These are phyloP conservation scores for Odontocolon sp. DNA, from an alignment of 2,888 invertebrate species.

Conservation along the genomic window DNA sequence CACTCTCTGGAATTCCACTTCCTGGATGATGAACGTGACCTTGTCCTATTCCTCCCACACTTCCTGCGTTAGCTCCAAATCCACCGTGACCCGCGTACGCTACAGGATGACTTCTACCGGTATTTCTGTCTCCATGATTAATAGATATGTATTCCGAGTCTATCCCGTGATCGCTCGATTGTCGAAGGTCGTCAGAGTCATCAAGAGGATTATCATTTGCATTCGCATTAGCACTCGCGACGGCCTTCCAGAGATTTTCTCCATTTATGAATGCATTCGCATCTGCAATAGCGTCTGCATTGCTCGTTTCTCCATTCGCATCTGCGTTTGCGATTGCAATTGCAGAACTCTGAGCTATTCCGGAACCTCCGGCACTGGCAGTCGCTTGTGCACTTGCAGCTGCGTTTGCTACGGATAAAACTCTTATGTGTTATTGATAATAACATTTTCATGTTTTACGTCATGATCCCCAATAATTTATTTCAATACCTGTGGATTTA, in stretches of 20 bases:
- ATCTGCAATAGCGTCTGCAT: slow-evolving; percentile 34
- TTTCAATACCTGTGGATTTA: slow-evolving; percentile 29
- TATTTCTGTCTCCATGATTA: slow-evolving; percentile 36
- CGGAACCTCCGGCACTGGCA: slow-evolving; percentile 14
- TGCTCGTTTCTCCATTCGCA: not conserved
- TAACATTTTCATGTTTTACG: no score
- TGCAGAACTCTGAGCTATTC: slow-evolving; percentile 39
- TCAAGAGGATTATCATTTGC: slow-evolving; percentile 44
- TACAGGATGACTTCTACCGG: slow-evolving; percentile 1
- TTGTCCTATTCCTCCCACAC: not conserved
- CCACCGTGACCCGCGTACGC: slow-evolving; percentile 21
- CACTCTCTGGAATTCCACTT: not conserved
- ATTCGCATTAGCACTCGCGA: slow-evolving; percentile 21
- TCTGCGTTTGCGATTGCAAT: slow-evolving; percentile 37
- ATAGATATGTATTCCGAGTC: slow-evolving; percentile 33
- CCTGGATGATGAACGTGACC: not conserved
- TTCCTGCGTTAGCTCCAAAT: not conserved
- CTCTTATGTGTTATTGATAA: not conserved
- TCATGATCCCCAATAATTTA: no score
- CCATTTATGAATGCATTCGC: slow-evolving; percentile 38
- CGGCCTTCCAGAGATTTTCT: slow-evolving; percentile 32
- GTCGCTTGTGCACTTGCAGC: slow-evolving; percentile 36
- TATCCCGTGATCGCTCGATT: slow-evolving; percentile 15
- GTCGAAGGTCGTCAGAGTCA: slow-evolving; percentile 39
- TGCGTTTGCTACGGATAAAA: slow-evolving; percentile 17